Evolutionary conservation across 2,888 invertebrate genomes (phyloP).

Genomic region (Formica aserva): DNA sequence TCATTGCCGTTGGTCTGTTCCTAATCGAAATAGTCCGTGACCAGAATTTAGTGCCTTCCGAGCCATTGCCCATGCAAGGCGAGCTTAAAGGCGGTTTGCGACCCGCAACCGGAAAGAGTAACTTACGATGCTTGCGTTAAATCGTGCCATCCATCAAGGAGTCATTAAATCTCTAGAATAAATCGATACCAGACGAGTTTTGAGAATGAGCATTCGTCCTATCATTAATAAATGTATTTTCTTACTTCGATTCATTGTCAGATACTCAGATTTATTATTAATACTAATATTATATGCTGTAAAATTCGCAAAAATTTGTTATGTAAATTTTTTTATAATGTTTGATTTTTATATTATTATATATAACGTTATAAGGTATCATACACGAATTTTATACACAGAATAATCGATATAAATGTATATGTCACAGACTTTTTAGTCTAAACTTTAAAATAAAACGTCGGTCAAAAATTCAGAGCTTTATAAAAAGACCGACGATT

Average conservation of each 20-base stretch:
- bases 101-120: constrained; percentile 27
- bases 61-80: constrained; percentile 49
- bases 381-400: neutral
- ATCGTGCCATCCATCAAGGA: neutral
- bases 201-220: neutral
- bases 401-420: neutral
- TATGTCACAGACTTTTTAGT: neutral
- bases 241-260: neutral
- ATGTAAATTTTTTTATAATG: neutral
- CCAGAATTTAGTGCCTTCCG: constrained; percentile 57
- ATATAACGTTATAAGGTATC: neutral
- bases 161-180: constrained; percentile 11
- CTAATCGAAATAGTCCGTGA: constrained; percentile 54
- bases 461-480: neutral
- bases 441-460: neutral
- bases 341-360: neutral
- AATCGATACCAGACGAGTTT: neutral
- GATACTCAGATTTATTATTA: neutral
- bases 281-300: neutral
- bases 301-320: neutral
- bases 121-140: constrained; percentile 24
- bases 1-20: constrained; percentile 46
- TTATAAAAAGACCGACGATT: neutral
- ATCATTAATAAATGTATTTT: neutral
- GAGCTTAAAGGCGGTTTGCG: constrained; percentile 26